Conservation (phyloP, 2,888 invertebrate species). For the Rhamnusium bicolor region DNA sequence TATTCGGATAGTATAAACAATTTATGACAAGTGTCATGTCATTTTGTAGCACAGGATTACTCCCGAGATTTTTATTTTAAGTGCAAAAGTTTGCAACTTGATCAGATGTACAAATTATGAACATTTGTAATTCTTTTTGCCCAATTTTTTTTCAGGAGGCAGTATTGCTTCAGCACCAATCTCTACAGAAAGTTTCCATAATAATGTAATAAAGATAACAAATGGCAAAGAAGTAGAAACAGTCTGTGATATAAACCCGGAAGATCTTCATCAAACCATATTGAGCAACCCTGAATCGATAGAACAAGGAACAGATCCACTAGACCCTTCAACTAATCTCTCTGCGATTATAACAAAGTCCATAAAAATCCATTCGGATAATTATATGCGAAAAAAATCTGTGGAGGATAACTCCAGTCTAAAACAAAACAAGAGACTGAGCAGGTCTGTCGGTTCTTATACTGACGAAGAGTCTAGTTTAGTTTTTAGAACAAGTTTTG, state of each 20-base stretch:
- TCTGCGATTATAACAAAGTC: conserved; percentile 43
- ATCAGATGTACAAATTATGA: too few species aligned
- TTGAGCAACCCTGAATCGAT: conserved; percentile 51
- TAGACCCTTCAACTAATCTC: conserved; percentile 58
- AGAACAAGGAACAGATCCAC: conserved; percentile 67
- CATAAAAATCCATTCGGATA: conserved; percentile 42
- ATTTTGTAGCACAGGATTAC: too few species aligned
- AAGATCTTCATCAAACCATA: not conserved
- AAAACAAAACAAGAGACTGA: conserved; percentile 55
- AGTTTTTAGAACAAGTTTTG: conserved; percentile 49
- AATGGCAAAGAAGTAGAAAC: conserved; percentile 39
- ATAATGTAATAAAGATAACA: conserved; percentile 42
- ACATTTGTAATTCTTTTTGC: not conserved
- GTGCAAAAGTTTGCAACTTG: too few species aligned
- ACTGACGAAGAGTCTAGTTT: conserved; percentile 57
- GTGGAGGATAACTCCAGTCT: not conserved
- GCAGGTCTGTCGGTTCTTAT: conserved; percentile 64
- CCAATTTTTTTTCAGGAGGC: conserved; percentile 3
- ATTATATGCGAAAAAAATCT: conserved; percentile 31
- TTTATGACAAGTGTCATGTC: too few species aligned
- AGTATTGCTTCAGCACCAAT: not conserved
- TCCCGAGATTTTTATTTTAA: too few species aligned
- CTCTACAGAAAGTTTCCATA: conserved; percentile 12
- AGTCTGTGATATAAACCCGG: conserved; percentile 24
- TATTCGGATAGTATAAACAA: too few species aligned